Percentiles rank a stretch among this genome's conserved stretches.
Conservation (phyloP, 2,113 vertebrate species). For the Eonycteris spelaea region DNA sequence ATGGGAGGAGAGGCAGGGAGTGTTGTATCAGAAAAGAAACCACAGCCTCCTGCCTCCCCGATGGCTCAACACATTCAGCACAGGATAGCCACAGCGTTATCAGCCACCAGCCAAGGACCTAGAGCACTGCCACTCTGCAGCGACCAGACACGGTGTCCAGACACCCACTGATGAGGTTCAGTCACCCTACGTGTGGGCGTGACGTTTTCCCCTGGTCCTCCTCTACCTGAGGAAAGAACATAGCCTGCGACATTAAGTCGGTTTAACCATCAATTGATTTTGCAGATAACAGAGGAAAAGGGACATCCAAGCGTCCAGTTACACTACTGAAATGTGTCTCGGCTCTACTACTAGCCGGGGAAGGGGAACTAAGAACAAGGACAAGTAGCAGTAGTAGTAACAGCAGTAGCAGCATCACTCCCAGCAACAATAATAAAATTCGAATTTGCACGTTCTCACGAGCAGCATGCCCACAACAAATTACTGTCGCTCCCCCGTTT, state of each 20-base stretch:
- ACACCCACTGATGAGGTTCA: neutral
- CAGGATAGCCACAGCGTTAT: neutral
- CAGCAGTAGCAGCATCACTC: neutral
- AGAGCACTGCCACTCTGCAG: rapidly evolving
- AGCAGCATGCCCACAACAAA: neutral
- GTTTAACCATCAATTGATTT: neutral
- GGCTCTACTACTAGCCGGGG: neutral
- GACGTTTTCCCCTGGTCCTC: neutral
- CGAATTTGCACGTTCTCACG: neutral
- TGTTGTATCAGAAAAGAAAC: neutral
- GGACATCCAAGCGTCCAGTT: neutral
- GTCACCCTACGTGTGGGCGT: neutral
- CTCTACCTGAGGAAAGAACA: neutral
- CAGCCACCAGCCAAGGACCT: neutral
- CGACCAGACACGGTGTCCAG: rapidly evolving
- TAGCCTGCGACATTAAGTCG: neutral
- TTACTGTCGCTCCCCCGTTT: neutral
- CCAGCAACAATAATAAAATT: neutral
- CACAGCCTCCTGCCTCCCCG: rapidly evolving
- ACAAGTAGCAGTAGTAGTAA: no score
- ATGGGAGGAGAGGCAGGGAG: neutral
- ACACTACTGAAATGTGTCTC: neutral
- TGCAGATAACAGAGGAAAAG: neutral
- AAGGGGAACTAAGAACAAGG: neutral
- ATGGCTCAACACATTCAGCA: no score